Evolutionary conservation across 1,140 invertebrate species (phyloP).

Genomic region (Campoletis sonorensis): DNA sequence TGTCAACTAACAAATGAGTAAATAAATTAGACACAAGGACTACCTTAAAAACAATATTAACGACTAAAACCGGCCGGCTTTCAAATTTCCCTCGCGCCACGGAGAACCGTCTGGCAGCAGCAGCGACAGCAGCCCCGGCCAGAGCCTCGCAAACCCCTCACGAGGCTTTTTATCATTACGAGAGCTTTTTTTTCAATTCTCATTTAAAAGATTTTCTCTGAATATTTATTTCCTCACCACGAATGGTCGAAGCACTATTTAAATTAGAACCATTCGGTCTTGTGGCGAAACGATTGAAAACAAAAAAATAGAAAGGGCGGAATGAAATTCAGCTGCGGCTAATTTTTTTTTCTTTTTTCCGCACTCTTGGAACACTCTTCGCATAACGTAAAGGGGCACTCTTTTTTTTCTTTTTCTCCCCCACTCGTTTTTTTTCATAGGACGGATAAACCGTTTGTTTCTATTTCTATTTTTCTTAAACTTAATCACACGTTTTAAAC

Average conservation of each 20-base stretch:
- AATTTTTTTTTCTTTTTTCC: neutral
- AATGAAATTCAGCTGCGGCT: neutral
- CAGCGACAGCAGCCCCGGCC: constrained; percentile 4
- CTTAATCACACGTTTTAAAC: neutral
- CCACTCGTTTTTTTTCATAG: neutral
- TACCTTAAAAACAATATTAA: neutral
- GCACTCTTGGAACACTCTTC: neutral
- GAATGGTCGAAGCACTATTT: neutral
- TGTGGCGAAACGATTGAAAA: neutral
- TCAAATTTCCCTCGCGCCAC: constrained; percentile 37
- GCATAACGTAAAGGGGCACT: neutral
- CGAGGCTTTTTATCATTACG: constrained; percentile 21
- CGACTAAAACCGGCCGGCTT: constrained; percentile 24
- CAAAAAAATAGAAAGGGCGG: neutral
- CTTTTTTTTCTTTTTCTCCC: neutral
- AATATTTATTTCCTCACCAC: neutral
- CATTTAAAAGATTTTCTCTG: neutral
- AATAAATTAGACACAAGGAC: neutral
- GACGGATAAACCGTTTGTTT: neutral
- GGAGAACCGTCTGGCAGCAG: constrained; percentile 22
- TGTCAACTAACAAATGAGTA: too few relatives aligned
- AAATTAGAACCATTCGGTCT: too few relatives aligned
- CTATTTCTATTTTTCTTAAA: neutral
- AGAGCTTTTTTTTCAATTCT: neutral
- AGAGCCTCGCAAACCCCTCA: constrained; percentile 23